Evolutionary conservation across 2,797 vertebrate species (phyloP), one percentile per base, ranked within the genome.

Genomic region (Microtus californicus): DNA sequence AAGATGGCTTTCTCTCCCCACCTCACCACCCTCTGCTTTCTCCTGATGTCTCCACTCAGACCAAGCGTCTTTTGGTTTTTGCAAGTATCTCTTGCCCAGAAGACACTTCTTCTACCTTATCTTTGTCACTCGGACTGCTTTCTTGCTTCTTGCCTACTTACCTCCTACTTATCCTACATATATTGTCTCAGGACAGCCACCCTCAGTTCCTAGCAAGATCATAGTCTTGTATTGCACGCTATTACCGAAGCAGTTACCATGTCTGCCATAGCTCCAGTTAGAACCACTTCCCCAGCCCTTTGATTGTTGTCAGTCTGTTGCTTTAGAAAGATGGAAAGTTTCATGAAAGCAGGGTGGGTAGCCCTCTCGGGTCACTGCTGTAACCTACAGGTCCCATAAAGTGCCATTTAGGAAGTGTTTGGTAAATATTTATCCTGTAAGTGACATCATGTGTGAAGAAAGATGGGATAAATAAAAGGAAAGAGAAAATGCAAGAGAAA

Each of bases 361-460:
- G 89, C 11, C 73, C n/a, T 74, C 76, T 80, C 27, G 31, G n/a
- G 9, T 96, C 43, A 86, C 37, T 34, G 9, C 89, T 94, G 29
- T 27, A 48, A 69, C 13, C 9, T 65, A 65, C 34, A 40, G 83
- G 15, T 11, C 34, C 87, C 23, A 37, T 15, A 71, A 48, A 93
- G 34, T 78, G 23, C 12, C 1, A 5, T 67, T 29, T 15, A 91
- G 21, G 59, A 29, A 89, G 4, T 1, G 63, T 45, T 76, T 79
- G 34, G 37, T 86, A 87, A 96, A 65, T 77, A 85, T 76, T 74
- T 80, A 54, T 87, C 92, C 40, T 87, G 9, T 80, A 7, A 86
- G 67, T 90, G 45, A 90, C 9, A 69, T 4, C 87, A 37, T 48
- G 40, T 77, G 27, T 86, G 65, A 79, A 59, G 27, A 43, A 54